Conservation (phyloP, 2,888 invertebrate species). For the Rhogogaster chlorosoma region DNA sequence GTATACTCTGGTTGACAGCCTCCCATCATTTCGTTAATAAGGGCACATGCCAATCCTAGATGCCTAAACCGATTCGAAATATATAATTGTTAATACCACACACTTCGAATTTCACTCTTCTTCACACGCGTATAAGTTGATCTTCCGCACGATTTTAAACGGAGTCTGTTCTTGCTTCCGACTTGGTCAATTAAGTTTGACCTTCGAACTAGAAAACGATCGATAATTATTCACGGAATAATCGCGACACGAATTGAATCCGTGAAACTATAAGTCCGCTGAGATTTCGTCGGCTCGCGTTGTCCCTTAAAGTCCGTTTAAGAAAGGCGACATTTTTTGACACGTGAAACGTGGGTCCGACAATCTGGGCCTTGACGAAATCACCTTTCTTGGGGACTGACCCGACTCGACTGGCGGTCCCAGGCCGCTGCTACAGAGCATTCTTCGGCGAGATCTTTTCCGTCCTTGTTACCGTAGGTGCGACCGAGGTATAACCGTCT, state of each 20-base stretch:
- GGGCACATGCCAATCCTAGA: conserved; percentile 15
- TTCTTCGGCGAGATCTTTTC: conserved; percentile 62
- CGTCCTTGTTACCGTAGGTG: conserved; percentile 35
- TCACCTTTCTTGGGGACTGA: conserved; percentile 74
- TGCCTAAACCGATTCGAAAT: background rate
- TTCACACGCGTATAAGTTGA: background rate
- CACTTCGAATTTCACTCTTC: background rate
- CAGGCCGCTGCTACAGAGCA: conserved; percentile 65
- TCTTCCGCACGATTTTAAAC: background rate
- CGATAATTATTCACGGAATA: conserved; percentile 4
- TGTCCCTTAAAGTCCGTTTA: conserved; percentile 44
- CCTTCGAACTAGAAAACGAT: background rate
- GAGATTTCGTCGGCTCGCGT: conserved; percentile 35
- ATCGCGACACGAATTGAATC: conserved; percentile 1
- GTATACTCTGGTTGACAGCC: background rate
- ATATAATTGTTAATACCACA: conserved; percentile 1
- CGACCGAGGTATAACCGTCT: conserved; percentile 67
- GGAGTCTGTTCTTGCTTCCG: background rate
- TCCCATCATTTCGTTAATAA: conserved; percentile 10
- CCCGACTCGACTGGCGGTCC: conserved; percentile 74
- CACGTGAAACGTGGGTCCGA: conserved; percentile 63
- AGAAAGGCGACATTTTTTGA: conserved; percentile 51
- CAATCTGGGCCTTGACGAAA: conserved; percentile 63
- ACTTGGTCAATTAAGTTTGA: background rate
- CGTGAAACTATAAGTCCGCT: background rate